These are phyloP conservation scores for Cyclargus thomasi DNA, from an alignment of 1,140 invertebrate species.

Conservation along the genomic window DNA sequence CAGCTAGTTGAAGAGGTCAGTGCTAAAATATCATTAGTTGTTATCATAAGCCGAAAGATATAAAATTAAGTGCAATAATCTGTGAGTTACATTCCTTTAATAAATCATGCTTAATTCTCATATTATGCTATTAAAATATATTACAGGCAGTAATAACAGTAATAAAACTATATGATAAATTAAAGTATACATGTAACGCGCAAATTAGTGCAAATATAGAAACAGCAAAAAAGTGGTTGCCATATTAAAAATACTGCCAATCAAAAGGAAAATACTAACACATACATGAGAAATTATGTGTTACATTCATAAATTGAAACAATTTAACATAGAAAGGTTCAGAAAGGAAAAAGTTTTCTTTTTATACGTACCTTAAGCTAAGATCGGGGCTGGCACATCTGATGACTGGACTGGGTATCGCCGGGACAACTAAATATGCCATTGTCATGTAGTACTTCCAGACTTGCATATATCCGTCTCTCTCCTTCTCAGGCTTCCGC, in stretches of 20 bases:
- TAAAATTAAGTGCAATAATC: constrained; percentile 23
- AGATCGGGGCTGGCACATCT: constrained; percentile 95
- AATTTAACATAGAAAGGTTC: not conserved
- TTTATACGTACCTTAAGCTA: constrained; percentile 83
- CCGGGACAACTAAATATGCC: constrained; percentile 94
- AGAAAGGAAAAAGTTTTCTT: not conserved
- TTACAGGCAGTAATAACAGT: not conserved
- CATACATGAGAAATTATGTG: not conserved
- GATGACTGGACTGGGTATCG: constrained; percentile 87
- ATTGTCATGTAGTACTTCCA: constrained; percentile 98
- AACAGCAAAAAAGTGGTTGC: constrained; percentile 10
- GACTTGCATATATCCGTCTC: constrained; percentile 89
- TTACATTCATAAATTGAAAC: not conserved
- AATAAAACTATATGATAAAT: not conserved
- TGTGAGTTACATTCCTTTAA: not conserved
- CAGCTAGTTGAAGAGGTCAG: no score
- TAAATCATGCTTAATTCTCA: constrained; percentile 1
- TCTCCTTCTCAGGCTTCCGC: constrained; percentile 91
- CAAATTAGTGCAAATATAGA: constrained; percentile 26
- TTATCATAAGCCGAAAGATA: not conserved
- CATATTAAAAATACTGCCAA: constrained; percentile 32
- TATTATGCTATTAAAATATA: not conserved
- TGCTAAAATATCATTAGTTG: not conserved
- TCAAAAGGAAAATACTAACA: constrained; percentile 28
- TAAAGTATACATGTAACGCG: constrained; percentile 21